phyloP scores from a whole-genome alignment of 2,797 vertebrate genomes.

The Miichthys miiuy region DNA sequence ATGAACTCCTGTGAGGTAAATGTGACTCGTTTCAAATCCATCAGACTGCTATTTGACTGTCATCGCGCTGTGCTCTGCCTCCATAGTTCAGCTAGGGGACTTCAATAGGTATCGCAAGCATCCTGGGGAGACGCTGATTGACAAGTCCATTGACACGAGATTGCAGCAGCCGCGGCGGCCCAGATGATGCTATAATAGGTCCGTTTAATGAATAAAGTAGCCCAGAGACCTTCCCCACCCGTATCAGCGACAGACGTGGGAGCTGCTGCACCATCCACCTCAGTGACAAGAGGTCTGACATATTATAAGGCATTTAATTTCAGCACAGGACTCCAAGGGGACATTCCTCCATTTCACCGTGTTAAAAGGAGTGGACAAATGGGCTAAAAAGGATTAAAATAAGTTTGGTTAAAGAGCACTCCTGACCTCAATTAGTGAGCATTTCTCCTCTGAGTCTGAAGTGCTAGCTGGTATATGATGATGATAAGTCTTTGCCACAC shows the following conservation, averaged over 20 bases:
- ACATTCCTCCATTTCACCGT: slow-evolving; percentile 71
- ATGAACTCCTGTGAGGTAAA: slow-evolving; percentile 29
- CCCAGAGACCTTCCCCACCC: slow-evolving; percentile 47
- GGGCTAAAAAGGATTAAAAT: slow-evolving; percentile 65
- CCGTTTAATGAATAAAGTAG: slow-evolving; percentile 70
- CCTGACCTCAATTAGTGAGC: slow-evolving; percentile 81
- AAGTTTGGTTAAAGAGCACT: slow-evolving; percentile 64
- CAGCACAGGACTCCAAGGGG: slow-evolving; percentile 66
- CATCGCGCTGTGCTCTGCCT: slow-evolving; percentile 9
- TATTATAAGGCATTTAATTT: slow-evolving; percentile 80
- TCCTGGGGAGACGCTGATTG: slow-evolving; percentile 63
- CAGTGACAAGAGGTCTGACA: slow-evolving; percentile 61
- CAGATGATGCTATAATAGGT: slow-evolving; percentile 66
- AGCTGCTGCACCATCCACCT: slow-evolving; percentile 44
- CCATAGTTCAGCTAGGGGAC: slow-evolving; percentile 23
- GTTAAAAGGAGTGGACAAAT: slow-evolving; percentile 67
- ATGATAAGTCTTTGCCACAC: slow-evolving; percentile 37
- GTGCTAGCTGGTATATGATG: slow-evolving; percentile 37
- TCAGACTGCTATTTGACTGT: slow-evolving; percentile 24
- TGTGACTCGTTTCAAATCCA: slow-evolving; percentile 21
- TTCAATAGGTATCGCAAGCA: slow-evolving; percentile 43
- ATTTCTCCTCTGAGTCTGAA: slow-evolving; percentile 58
- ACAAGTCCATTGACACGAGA: slow-evolving; percentile 70
- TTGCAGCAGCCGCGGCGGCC: slow-evolving; percentile 20
- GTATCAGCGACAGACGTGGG: slow-evolving; percentile 46